Evolutionary conservation across 2,888 invertebrate species (phyloP).

Genomic region (Lepidocyrtoides sp.): DNA sequence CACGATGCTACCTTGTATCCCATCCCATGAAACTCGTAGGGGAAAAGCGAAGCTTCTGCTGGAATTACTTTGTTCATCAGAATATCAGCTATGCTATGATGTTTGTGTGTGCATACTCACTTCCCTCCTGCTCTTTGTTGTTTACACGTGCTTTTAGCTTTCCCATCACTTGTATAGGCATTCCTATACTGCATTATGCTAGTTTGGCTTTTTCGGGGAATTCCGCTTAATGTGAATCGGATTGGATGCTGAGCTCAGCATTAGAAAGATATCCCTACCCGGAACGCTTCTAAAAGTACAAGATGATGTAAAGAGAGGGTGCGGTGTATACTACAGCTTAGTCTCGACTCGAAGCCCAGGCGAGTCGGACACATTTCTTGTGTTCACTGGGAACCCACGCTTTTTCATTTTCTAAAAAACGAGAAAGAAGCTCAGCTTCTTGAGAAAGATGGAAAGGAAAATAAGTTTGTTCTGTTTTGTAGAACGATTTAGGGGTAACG

Average conservation of each 20-base stretch:
- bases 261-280: slow-evolving; percentile 9
- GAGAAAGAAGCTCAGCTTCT: background rate
- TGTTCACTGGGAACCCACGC: background rate
- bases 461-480: background rate
- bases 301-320: slow-evolving; percentile 82
- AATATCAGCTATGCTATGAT: background rate
- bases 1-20: slow-evolving; percentile 74
- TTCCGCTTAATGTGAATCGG: background rate
- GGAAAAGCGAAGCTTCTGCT: slow-evolving; percentile 68
- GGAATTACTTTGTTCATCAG: slow-evolving; percentile 36
- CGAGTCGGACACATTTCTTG: background rate
- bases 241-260: slow-evolving; percentile 27
- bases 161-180: slow-evolving; percentile 21
- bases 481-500: background rate
- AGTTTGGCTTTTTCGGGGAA: slow-evolving; percentile 24
- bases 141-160: slow-evolving; percentile 52
- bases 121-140: slow-evolving; percentile 44
- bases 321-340: slow-evolving; percentile 79
- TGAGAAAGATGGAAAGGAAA: background rate
- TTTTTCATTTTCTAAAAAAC: background rate
- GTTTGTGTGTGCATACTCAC: no score
- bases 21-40: slow-evolving; percentile 47
- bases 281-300: slow-evolving; percentile 78
- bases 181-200: slow-evolving; percentile 25
- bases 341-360: slow-evolving; percentile 68